Percentiles rank a stretch among this genome's conserved stretches.
These are phyloP conservation scores for Passer domesticus DNA, from an alignment of 2,113 vertebrate species.

Conservation along the genomic window DNA sequence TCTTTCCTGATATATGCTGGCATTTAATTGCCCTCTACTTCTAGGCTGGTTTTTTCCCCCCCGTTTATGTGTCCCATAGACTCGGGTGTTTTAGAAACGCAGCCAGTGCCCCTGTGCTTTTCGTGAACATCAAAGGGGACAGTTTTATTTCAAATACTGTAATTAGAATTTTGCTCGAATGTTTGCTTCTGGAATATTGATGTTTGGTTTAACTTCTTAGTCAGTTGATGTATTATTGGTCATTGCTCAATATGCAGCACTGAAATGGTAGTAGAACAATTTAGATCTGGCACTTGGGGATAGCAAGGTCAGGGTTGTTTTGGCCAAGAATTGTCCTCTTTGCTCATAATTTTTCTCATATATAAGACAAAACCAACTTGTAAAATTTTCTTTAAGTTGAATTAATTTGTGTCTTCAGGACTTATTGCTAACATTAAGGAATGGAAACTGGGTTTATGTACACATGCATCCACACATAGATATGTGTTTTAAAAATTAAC, in stretches of 20 bases:
- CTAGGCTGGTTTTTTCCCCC: accelerated
- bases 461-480: accelerated
- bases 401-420: background rate
- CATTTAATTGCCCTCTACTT: background rate
- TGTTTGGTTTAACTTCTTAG: background rate
- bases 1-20: background rate
- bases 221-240: background rate
- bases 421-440: background rate
- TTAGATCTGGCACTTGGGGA: background rate
- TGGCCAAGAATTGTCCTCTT: background rate
- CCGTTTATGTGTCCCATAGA: background rate
- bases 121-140: accelerated
- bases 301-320: background rate
- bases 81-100: background rate
- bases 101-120: background rate
- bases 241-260: background rate
- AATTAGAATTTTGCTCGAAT: background rate
- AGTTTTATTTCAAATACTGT: background rate
- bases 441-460: background rate
- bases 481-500: background rate
- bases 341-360: background rate
- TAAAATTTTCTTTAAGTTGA: background rate
- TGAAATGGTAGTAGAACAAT: background rate
- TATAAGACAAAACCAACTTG: background rate
- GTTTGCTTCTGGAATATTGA: background rate